Evolutionary conservation across 2,888 invertebrate species (phyloP).

Genomic region (Drosophila robusta): DNA sequence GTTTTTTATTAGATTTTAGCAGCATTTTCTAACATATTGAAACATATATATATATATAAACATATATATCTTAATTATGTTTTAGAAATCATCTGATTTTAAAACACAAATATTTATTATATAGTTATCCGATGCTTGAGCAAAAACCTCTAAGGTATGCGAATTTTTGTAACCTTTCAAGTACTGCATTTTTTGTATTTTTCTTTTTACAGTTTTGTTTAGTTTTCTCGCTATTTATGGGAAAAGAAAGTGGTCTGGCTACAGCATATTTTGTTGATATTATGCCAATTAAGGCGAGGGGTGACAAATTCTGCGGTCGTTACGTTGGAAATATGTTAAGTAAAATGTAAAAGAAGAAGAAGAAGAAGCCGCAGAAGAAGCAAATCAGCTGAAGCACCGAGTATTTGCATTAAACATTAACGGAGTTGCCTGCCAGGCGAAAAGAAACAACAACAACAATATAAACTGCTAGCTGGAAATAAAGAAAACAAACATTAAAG

Average conservation of each 20-base stretch:
- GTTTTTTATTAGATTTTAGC: too few species aligned
- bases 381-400: constrained; percentile 24
- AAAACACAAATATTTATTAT: too few species aligned
- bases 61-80: too few species aligned
- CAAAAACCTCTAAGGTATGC: constrained; percentile 8
- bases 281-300: constrained; percentile 55
- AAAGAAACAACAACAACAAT: constrained; percentile 35
- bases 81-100: too few species aligned
- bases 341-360: constrained; percentile 28
- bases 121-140: background rate
- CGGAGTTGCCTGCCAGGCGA: constrained; percentile 46
- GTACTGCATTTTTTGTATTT: background rate
- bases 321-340: constrained; percentile 38
- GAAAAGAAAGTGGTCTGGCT: constrained; percentile 48
- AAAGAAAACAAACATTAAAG: constrained; percentile 78
- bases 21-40: too few species aligned
- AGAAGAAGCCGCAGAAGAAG: background rate
- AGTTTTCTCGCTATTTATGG: constrained; percentile 18
- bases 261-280: constrained; percentile 50
- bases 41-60: too few species aligned
- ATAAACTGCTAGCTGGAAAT: constrained; percentile 55
- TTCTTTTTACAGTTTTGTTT: constrained; percentile 20
- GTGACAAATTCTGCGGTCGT: constrained; percentile 56
- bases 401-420: constrained; percentile 79
- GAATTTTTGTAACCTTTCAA: constrained; percentile 2